These are phyloP conservation scores for Wasmannia auropunctata DNA, from an alignment of 1,140 invertebrate genomes.

Conservation along the genomic window DNA sequence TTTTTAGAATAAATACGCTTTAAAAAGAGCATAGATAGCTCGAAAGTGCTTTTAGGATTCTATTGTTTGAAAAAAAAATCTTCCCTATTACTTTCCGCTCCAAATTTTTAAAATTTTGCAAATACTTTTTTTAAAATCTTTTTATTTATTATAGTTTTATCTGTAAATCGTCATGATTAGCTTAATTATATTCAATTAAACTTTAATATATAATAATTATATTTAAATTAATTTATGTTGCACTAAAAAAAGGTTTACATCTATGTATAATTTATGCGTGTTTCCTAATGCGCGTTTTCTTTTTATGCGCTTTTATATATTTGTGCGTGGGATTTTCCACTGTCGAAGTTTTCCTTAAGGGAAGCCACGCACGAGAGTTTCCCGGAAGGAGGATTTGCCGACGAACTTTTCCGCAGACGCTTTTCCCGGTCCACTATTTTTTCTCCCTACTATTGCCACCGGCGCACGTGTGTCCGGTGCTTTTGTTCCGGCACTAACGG, in stretches of 20 bases:
- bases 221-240: neutral
- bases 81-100: neutral
- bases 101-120: neutral
- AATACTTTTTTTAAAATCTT: neutral
- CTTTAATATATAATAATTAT: neutral
- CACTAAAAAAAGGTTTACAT: neutral
- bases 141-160: neutral
- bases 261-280: neutral
- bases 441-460: neutral
- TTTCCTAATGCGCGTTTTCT: too few relatives aligned
- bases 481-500: neutral
- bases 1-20: neutral
- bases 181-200: neutral
- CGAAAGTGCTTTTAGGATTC: neutral
- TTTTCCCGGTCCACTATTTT: conserved; percentile 24
- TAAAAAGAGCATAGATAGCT: neutral
- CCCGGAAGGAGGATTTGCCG: neutral
- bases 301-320: neutral
- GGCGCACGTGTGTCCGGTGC: neutral
- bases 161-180: neutral
- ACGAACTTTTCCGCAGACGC: conserved; percentile 7
- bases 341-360: neutral
- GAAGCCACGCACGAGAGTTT: neutral
- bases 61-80: neutral
- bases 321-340: neutral